Evolutionary conservation across 1,140 invertebrate genomes (phyloP).

Genomic region (Meloidogyne floridensis): DNA sequence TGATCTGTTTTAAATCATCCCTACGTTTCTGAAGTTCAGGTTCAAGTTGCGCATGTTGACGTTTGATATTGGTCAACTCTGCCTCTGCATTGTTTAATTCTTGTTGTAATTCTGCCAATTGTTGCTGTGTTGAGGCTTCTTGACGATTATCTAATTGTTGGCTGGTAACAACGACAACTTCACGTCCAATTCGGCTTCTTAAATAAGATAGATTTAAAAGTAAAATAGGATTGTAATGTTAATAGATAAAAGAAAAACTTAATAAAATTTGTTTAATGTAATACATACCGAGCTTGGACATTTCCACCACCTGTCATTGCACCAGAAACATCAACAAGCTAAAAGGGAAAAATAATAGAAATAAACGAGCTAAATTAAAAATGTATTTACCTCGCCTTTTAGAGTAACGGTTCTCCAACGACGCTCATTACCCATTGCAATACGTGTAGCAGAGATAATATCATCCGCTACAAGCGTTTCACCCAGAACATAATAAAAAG

Average conservation of each 20-base stretch:
- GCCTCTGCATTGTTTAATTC: conserved; percentile 37
- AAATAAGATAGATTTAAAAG: not conserved
- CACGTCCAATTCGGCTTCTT: conserved; percentile 50
- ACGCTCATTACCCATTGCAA: conserved; percentile 74
- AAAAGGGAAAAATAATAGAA: not conserved
- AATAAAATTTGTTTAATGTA: conserved; percentile 20
- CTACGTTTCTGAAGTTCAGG: conserved; percentile 23
- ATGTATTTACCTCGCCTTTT: conserved; percentile 73
- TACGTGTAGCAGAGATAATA: conserved; percentile 83
- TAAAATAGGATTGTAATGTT: not conserved
- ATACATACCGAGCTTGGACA: conserved; percentile 29
- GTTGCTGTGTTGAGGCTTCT: not conserved
- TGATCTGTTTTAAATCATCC: conserved; percentile 15
- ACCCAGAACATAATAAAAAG: conserved; percentile 85
- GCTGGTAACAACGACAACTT: conserved; percentile 42
- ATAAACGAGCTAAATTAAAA: not conserved
- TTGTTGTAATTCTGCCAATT: conserved; percentile 35
- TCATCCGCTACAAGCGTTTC: conserved; percentile 86
- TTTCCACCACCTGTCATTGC: conserved; percentile 90
- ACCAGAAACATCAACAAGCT: conserved; percentile 82
- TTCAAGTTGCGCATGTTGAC: conserved; percentile 22
- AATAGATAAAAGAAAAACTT: not conserved
- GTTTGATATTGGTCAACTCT: conserved; percentile 35
- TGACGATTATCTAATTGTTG: not conserved
- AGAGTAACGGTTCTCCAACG: conserved; percentile 87